Evolutionary conservation across 1,140 invertebrate species (phyloP).

Genomic region (Ephestia elutella): DNA sequence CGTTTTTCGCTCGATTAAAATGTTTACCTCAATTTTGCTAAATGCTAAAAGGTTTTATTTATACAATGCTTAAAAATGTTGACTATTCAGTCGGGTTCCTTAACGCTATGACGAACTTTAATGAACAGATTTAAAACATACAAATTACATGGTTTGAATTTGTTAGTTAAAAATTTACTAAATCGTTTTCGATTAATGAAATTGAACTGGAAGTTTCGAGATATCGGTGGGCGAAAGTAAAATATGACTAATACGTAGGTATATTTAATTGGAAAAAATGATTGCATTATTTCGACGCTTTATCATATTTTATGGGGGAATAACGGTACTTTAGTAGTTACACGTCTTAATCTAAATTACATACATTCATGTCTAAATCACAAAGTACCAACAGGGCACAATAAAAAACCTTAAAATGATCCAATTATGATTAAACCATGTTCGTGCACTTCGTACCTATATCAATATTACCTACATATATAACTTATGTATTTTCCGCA

Average conservation of each 20-base stretch:
- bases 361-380: constrained; percentile 7
- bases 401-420: background rate
- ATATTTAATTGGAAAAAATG: too few species aligned
- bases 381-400: constrained; percentile 3
- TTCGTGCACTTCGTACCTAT: constrained; percentile 10
- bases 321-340: background rate
- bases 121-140: constrained; percentile 1
- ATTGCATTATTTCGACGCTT: too few species aligned
- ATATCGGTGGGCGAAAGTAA: too few species aligned
- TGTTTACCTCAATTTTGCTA: constrained; percentile 35
- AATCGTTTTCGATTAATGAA: too few species aligned
- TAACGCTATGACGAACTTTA: constrained; percentile 46
- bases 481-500: constrained; percentile 10
- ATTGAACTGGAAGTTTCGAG: too few species aligned
- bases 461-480: background rate
- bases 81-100: constrained; percentile 72
- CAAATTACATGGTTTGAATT: background rate
- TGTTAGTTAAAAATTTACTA: constrained; percentile 3
- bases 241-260: too few species aligned
- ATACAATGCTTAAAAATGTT: constrained; percentile 62
- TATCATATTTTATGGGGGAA: background rate
- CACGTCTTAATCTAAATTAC: background rate
- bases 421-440: background rate
- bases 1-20: constrained; percentile 22
- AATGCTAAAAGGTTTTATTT: constrained; percentile 45